Base-by-base conservation (phyloP, 2,797 vertebrate genomes). In the Tapera naevia region DNA sequence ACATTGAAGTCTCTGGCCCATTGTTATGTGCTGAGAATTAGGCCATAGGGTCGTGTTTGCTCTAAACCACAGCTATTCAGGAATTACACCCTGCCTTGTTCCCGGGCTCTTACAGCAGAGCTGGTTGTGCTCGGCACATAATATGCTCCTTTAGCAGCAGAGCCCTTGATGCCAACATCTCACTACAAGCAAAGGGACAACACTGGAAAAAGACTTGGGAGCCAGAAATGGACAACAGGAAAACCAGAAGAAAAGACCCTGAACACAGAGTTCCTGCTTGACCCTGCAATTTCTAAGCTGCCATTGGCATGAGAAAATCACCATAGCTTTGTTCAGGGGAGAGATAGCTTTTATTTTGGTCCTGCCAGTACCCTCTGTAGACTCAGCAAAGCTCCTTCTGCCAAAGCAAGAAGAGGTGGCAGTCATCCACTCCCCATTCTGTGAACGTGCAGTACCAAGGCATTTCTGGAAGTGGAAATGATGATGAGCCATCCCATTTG, bases 231-330 rank as follows among this genome's bases (percentile, higher is more conserved):
- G 78, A 90, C 90, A 96, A 94, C 89, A 62, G 90, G 70, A 56
- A 86, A 91, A 81, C 13, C 73, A 72, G 93, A 94, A 96, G 88
- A 94, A 96, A 96, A 94, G 86, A 17, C 74, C 80, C 78, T 94
- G 93, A 88, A 96, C 95, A 91, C 62, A 43, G 51, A 28, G 93
- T 95, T 94, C 94, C 86, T 90, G 88, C 94, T 93, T 81, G 91
- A 86, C 93, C 90, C 95, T 72, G 86, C 1, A 19, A 80, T 96
- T 95, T 85, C 88, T 92, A 74, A 94, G 90, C 88, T 86, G 83
- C 93, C 22, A 10, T 80, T 95, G 93, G 86, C 43, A 22, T 2
- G 0, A 41, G 95, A 83, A 88, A 66, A 90, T 84, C 85, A n/a
- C 91, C 28, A 58, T 30, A 15, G 80, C 80, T 94, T 90, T 88